Base-by-base conservation (phyloP, 2,888 invertebrate species). In the Plebejus anna region DNA sequence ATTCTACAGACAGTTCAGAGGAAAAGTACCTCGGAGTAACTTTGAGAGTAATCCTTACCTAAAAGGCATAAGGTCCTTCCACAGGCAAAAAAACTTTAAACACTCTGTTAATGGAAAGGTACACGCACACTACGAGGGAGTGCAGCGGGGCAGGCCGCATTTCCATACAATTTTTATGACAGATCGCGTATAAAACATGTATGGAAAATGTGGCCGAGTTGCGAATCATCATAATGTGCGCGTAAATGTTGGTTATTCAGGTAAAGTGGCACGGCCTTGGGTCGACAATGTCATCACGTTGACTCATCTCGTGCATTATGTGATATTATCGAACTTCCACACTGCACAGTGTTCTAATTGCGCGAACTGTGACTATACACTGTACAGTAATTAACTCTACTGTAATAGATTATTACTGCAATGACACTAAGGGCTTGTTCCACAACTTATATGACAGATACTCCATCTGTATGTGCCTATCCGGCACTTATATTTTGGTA, bases 281-380 rank as follows among this genome's bases (percentile, higher is more conserved):
- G 66, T 16, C 6, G 11, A 32, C 66, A 66, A 66, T 66, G 66
- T 66, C 66, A 66, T 66, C 66, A 11, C 4, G 66, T 66, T 32
- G 13, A 32, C 32, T 36, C 66, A 66, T 66, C 28, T 66, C 66
- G 66, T 66, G 16, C 66, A 36, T 66, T 66, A 13, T 66, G 66
- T 36, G 16, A 66, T 66, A 36, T 13, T 66, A 66, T 36, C 32
- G 66, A 13, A 66, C 61, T 61, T 61, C 66, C 66, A 28, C 59
- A 66, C 66, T 32, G 0, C 1, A 32, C 32, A 66, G 0, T 32
- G 66, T 66, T 66, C 66, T 13, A 61, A 61, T 32, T 61, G 28
- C 61, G 22, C 61, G 28, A 28, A 28, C 61, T 61, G 22, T 57
- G n/a, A 6, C n/a, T 59, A 22, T n/a, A 59, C 59, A 6, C n/a